These are phyloP conservation scores for Bradypus variegatus DNA, from an alignment of 2,797 vertebrate genomes.

Conservation along the genomic window DNA sequence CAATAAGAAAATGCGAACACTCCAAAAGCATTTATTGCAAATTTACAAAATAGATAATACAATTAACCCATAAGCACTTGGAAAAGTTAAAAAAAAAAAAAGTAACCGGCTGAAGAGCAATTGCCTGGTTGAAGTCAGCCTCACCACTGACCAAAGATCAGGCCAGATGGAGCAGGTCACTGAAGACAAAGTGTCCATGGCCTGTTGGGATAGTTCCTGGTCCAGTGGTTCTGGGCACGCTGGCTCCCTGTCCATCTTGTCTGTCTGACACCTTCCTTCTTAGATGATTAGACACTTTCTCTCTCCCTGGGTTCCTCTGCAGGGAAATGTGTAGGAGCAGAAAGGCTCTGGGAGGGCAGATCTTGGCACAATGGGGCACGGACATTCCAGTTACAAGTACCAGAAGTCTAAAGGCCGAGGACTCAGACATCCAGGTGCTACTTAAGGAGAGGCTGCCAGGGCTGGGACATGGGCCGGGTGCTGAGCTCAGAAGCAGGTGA, in stretches of 20 bases:
- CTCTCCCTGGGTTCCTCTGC: not conserved
- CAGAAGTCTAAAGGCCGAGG: too few relatives aligned
- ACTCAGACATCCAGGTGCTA: not conserved
- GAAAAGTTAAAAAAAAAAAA: not conserved
- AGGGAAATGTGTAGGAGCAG: not conserved
- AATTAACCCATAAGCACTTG: not conserved
- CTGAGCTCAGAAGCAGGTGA: too few relatives aligned
- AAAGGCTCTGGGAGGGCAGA: not conserved
- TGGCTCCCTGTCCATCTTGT: not conserved
- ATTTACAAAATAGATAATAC: not conserved
- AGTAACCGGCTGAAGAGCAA: not conserved
- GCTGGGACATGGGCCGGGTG: too few relatives aligned
- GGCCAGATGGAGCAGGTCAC: rapidly evolving
- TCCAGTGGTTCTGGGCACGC: not conserved
- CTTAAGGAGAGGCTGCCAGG: too few relatives aligned
- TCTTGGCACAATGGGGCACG: not conserved
- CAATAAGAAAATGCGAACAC: not conserved
- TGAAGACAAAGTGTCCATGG: not conserved
- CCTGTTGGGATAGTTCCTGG: not conserved
- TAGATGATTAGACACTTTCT: not conserved
- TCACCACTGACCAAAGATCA: not conserved
- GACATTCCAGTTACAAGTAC: not conserved
- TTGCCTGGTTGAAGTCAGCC: not conserved
- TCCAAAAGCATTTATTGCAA: not conserved
- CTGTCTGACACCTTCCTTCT: not conserved